These are phyloP conservation scores for Alauda arvensis DNA, from an alignment of 2,797 vertebrate genomes.

Conservation along the genomic window DNA sequence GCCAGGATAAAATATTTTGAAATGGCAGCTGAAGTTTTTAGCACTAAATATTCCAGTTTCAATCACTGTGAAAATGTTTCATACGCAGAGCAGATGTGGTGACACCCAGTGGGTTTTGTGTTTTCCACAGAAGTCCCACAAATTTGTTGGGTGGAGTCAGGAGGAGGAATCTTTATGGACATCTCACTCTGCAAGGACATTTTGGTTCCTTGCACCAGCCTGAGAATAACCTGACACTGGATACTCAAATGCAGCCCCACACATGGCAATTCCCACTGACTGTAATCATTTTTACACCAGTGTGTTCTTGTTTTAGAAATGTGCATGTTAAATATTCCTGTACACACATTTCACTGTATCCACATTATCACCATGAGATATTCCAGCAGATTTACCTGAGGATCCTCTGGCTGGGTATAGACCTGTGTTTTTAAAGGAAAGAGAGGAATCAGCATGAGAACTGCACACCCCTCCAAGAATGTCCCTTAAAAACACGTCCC, in stretches of 20 bases:
- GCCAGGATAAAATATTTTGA: neutral
- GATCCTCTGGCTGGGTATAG: constrained; percentile 85
- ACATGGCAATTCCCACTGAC: neutral
- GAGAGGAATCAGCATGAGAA: neutral
- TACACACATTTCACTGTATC: neutral
- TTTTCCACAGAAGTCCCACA: neutral
- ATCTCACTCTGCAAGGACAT: neutral
- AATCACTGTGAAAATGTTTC: fast-evolving
- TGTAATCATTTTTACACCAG: neutral
- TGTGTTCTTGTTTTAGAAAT: fast-evolving
- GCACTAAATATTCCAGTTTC: neutral
- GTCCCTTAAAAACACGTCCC: neutral
- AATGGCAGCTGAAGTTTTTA: neutral
- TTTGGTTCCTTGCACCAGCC: neutral
- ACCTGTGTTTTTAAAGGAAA: constrained; percentile 74
- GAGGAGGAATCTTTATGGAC: neutral
- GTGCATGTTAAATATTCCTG: neutral
- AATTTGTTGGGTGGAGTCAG: fast-evolving
- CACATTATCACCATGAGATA: neutral
- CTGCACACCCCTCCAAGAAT: fast-evolving
- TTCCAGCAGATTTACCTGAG: constrained; percentile 75
- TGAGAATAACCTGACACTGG: neutral
- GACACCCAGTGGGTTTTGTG: neutral
- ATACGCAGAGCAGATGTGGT: fast-evolving
- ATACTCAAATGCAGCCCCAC: neutral